Percentiles rank a stretch among this genome's conserved stretches.
phyloP scores from a whole-genome alignment of 2,797 vertebrate species.

The Crocodylus rhombifer region DNA sequence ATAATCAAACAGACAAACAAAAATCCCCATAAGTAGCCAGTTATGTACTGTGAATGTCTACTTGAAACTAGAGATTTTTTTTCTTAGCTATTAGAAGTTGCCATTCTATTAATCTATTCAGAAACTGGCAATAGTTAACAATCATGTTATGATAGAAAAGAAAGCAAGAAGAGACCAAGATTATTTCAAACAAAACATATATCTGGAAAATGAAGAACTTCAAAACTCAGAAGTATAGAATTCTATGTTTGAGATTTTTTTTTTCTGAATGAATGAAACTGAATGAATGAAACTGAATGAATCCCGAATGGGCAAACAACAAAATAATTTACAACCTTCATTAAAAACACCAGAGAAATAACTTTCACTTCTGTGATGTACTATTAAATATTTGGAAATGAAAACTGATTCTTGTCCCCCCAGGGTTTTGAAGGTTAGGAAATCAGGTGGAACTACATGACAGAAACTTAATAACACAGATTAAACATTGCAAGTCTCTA shows the following conservation, averaged over 20 bases:
- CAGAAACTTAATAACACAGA: background rate
- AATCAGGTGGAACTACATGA: background rate
- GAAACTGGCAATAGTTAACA: background rate
- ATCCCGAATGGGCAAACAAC: background rate
- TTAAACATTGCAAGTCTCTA: background rate
- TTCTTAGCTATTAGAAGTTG: background rate
- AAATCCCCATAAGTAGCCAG: fast-evolving
- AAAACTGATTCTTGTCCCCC: background rate
- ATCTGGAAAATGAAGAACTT: background rate
- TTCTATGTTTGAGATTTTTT: background rate
- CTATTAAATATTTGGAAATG: background rate
- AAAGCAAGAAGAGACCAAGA: background rate
- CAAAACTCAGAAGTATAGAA: background rate
- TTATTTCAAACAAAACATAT: background rate
- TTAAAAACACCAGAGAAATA: background rate
- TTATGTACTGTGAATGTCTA: background rate
- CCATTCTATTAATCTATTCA: background rate
- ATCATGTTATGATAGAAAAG: background rate
- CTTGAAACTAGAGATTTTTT: background rate
- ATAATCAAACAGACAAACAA: background rate
- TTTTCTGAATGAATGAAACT: background rate
- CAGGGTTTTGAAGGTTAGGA: background rate
- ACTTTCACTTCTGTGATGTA: background rate
- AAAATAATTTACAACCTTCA: background rate
- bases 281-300: background rate